Evolutionary conservation across 2,888 invertebrate species (phyloP), one percentile per base, ranked within the genome.

Genomic region (Melinopterus prodromus): DNA sequence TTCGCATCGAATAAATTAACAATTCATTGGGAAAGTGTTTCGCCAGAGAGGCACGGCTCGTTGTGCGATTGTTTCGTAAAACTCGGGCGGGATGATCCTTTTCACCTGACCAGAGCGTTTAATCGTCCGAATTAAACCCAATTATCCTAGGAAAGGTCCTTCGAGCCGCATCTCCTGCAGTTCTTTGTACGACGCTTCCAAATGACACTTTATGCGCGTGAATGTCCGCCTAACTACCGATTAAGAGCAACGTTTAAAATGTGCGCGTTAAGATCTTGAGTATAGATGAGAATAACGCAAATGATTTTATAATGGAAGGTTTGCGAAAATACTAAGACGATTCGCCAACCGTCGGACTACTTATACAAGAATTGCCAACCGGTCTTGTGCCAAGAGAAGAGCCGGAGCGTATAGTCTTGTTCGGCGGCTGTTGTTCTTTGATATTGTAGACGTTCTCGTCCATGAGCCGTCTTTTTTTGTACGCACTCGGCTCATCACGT

Each of bases 341-440:
- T 77, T 77, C 79, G 71, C 69, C n/a, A 71, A 9, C 71, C 36
- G 77, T 71, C 72, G 36, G 74, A 77, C 77, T 80, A 78, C 78
- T 80, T 80, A 80, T 80, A 80, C 70, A 53, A 36, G 78, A 78
- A 76, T 74, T 78, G 76, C 71, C 36, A 80, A 80, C 80, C 80
- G 80, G 80, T 80, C 78, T 80, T 80, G 15, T 15, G 7, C 36
- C n/a, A 6, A 5, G 38, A 37, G 53, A 53, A 53, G 53, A 53
- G 38, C 38, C 9, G 9, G 9, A 38, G 53, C 53, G 37, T 69
- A 69, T 78, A 16, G n/a, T 74, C 69, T 36, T 26, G n/a, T 70
- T 37, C 16, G 38, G 53, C 72, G 37, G 37, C 26, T 26, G 69
- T 36, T 14, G 26, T 74, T 74, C 78, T 69, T 70, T 78, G 14